Evolutionary conservation across 2,113 vertebrate species (phyloP), one percentile per base, ranked within the genome.

Genomic region (Cyprichromis sp.): DNA sequence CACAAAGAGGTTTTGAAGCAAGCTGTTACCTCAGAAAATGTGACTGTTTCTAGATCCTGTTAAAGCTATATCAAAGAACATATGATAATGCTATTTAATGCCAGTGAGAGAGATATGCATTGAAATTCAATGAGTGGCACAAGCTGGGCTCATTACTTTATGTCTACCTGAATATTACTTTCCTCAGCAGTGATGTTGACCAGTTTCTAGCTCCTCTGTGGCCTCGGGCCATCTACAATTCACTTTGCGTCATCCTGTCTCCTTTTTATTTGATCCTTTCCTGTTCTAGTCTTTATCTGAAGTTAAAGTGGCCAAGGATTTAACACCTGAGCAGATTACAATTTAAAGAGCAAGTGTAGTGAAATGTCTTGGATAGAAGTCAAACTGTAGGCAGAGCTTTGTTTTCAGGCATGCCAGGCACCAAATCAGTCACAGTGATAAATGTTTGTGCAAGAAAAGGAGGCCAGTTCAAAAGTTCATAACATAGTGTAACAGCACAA

Each of bases 191-290:
- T 54, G 1, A 82, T 81, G 55, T 92, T 88, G 26, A 82, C 63
- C 31, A 95, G 86, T 34, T 95, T 85, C 92, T 52, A 55, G 80
- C 53, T 54, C 91, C 68, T 92, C 90, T 14, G 82, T 82, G 45
- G 94, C 95, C 52, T 94, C 45, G 0, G 57, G 8, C 88, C 90
- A 7, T 95, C 94, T 84, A 96, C 80, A 21, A 95, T 86, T 50
- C 87, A 86, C 82, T 91, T 94, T 92, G 95, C 94, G 1, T 95
- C 90, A 21, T 91, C 93, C 2, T 95, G 93, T 79, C 94, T 95
- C 78, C 89, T 92, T 50, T 47, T 93, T 31, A 95, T 93, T 85
- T 92, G 93, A 57, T 95, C 90, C 84, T 94, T 96, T 52, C 93
- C 34, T 8, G 55, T 2, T 5, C 89, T 45, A 8, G 88, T 92